These are phyloP conservation scores for Lithobates pipiens DNA, from an alignment of 2,797 vertebrate species.

Conservation along the genomic window DNA sequence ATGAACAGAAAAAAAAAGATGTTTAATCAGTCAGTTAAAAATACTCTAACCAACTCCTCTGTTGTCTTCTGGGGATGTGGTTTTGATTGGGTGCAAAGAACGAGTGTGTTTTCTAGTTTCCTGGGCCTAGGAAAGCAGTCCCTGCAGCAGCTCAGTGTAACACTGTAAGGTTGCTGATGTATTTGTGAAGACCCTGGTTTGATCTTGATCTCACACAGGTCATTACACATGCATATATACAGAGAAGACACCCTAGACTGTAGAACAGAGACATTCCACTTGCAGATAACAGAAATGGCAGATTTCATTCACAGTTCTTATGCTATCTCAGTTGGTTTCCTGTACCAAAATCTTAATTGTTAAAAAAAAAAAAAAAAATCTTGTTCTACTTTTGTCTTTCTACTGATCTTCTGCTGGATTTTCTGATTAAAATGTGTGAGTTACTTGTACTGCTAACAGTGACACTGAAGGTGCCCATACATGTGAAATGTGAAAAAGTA, in stretches of 20 bases:
- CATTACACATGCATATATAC: not conserved
- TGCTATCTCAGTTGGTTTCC: conserved; percentile 46
- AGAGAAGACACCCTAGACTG: not conserved
- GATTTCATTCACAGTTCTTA: conserved; percentile 28
- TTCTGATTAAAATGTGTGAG: not conserved
- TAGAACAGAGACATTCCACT: not conserved
- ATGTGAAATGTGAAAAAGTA: too few relatives aligned
- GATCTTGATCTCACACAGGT: not conserved
- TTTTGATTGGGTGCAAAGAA: conserved; percentile 3
- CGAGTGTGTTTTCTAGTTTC: not conserved
- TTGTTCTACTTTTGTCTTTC: conserved; percentile 25
- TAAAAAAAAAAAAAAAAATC: conserved; percentile 32
- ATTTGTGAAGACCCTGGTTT: not conserved
- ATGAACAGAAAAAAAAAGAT: not conserved
- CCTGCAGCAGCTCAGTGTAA: not conserved
- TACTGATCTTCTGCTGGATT: conserved; percentile 1
- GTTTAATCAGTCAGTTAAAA: conserved; percentile 6
- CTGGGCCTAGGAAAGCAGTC: not conserved
- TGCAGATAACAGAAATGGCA: conserved; percentile 14
- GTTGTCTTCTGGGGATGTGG: not conserved
- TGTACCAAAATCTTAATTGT: conserved; percentile 50
- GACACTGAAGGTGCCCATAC: not conserved
- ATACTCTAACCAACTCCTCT: not conserved
- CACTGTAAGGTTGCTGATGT: not conserved
- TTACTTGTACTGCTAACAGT: not conserved